Conservation (phyloP, 2,888 invertebrate species). For the Gymnosoma rotundatum region DNA sequence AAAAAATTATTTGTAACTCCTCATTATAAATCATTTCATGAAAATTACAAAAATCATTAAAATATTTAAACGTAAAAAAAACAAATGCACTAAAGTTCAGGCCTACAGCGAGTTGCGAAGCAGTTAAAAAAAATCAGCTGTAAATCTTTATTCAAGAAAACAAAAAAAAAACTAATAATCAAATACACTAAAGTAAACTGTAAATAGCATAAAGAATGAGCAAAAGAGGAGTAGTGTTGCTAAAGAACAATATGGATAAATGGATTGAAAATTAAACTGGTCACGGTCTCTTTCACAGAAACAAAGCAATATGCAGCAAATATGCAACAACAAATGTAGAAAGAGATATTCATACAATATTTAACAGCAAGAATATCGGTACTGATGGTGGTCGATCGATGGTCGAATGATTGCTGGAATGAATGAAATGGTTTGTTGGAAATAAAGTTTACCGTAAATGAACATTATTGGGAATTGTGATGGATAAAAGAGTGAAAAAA, state of each 20-base stretch:
- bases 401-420: conserved; percentile 27
- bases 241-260: conserved; percentile 52
- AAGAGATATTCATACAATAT: conserved; percentile 41
- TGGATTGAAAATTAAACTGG: conserved; percentile 62
- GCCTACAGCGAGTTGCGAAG: conserved; percentile 61
- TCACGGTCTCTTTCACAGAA: conserved; percentile 68
- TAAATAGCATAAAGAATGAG: conserved; percentile 12
- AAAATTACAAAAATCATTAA: conserved; percentile 68
- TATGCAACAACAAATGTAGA: conserved; percentile 41
- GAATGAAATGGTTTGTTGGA: conserved; percentile 13
- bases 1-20: conserved; percentile 42
- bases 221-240: conserved; percentile 21
- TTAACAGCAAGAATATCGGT: conserved; percentile 43
- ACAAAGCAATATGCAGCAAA: conserved; percentile 55
- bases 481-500: conserved; percentile 45
- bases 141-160: conserved; percentile 27
- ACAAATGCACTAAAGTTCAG: conserved; percentile 63
- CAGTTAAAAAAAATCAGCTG: conserved; percentile 32
- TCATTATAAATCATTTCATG: conserved; percentile 67
- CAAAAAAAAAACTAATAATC: background rate
- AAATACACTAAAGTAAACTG: conserved; percentile 12
- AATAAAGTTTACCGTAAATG: conserved; percentile 32
- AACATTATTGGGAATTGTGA: conserved; percentile 46
- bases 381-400: conserved; percentile 47
- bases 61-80: conserved; percentile 36